Conservation (phyloP, 1,140 invertebrate species). For the Oedothorax gibbosus region DNA sequence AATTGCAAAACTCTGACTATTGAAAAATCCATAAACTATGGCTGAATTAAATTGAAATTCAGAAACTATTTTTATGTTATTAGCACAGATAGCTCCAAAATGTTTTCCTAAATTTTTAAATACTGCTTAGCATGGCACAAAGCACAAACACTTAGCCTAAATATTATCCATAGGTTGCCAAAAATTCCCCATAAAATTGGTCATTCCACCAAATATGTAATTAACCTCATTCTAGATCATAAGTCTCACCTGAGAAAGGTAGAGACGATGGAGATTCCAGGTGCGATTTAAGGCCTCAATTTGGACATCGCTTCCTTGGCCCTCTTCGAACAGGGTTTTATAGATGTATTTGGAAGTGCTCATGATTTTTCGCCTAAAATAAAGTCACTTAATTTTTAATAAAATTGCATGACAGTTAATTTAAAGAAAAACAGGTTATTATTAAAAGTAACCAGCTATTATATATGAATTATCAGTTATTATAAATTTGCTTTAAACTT, state of each 20-base stretch:
- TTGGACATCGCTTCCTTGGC: constrained; percentile 81
- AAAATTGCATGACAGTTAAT: background rate
- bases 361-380: constrained; percentile 77
- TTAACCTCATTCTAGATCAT: background rate
- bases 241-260: constrained; percentile 76
- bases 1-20: no score
- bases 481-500: background rate
- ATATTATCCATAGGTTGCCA: no score
- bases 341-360: constrained; percentile 84
- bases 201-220: background rate
- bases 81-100: no score
- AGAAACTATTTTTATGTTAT: no score
- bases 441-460: background rate
- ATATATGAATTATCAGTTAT: background rate
- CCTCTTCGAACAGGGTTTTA: constrained; percentile 81
- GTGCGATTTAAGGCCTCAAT: constrained; percentile 79
- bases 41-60: no score
- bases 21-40: no score
- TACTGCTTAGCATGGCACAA: no score
- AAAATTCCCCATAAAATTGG: no score
- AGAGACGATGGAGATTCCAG: constrained; percentile 84
- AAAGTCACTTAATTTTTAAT: constrained; percentile 27
- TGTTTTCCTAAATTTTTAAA: no score
- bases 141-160: no score
- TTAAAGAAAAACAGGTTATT: background rate